Conservation (phyloP, 2,888 invertebrate genomes). For the Drosophila suboccidentalis region DNA sequence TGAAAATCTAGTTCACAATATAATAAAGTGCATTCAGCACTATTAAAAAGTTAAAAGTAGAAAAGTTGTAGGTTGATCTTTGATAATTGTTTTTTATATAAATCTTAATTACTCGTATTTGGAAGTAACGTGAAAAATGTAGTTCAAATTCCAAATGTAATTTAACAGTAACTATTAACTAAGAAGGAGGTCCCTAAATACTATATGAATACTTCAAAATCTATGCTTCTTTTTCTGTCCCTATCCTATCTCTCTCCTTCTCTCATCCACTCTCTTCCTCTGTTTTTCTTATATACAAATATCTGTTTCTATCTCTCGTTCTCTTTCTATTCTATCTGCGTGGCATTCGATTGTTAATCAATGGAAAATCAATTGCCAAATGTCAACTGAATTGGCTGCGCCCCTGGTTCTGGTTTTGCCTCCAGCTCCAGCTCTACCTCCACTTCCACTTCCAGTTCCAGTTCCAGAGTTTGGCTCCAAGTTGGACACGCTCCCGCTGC, state of each 20-base stretch:
- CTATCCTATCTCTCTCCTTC: too few relatives aligned
- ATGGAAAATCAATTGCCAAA: slow-evolving; percentile 53
- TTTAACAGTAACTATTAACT: background rate
- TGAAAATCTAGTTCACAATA: too few relatives aligned
- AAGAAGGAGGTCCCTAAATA: too few relatives aligned
- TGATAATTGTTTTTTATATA: too few relatives aligned
- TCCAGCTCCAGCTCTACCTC: background rate
- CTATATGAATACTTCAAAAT: too few relatives aligned
- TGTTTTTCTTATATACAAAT: background rate
- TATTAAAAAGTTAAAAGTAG: too few relatives aligned
- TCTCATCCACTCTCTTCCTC: background rate
- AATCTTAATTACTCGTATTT: background rate
- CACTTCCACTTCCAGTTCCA: background rate
- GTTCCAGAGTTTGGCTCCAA: background rate
- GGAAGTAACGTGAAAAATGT: background rate
- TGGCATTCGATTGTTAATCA: slow-evolving; percentile 61
- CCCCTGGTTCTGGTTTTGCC: background rate
- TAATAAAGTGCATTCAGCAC: too few relatives aligned
- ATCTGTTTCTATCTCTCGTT: background rate
- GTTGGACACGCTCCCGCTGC: slow-evolving; percentile 46
- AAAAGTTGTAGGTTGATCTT: too few relatives aligned
- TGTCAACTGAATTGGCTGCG: slow-evolving; percentile 36
- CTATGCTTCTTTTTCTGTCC: background rate
- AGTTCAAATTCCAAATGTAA: background rate
- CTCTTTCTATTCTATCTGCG: slow-evolving; percentile 32